phyloP scores from a whole-genome alignment of 2,113 vertebrate genomes.

The Antechinus flavipes region DNA sequence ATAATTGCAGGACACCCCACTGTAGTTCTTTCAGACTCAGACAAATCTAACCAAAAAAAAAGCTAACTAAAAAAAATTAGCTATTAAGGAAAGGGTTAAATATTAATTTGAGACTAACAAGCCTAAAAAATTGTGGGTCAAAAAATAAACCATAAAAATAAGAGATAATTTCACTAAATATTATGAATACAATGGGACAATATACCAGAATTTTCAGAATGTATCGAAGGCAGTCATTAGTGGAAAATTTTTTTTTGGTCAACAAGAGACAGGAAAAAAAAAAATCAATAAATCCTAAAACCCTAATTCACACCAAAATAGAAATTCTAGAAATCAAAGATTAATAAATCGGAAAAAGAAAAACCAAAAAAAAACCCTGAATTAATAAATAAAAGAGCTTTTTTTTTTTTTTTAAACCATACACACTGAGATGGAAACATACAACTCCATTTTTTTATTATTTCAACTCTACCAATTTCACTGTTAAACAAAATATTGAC shows the following conservation, averaged over 20 bases:
- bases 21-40: neutral
- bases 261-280: neutral
- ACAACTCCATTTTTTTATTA: neutral
- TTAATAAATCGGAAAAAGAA: neutral
- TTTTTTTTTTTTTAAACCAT: neutral
- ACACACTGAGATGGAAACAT: neutral
- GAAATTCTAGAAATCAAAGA: neutral
- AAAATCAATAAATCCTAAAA: neutral
- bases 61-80: neutral
- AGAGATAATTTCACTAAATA: neutral
- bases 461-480: neutral
- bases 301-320: neutral
- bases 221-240: neutral
- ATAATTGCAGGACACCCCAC: neutral
- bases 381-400: neutral
- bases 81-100: neutral
- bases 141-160: neutral
- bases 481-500: neutral
- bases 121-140: neutral
- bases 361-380: neutral
- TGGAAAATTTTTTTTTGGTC: neutral
- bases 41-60: neutral
- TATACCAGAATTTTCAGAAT: neutral
- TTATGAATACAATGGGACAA: neutral
- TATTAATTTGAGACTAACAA: neutral